These are phyloP conservation scores for Oreochromis aureus DNA, from an alignment of 2,113 vertebrate genomes.

Conservation along the genomic window DNA sequence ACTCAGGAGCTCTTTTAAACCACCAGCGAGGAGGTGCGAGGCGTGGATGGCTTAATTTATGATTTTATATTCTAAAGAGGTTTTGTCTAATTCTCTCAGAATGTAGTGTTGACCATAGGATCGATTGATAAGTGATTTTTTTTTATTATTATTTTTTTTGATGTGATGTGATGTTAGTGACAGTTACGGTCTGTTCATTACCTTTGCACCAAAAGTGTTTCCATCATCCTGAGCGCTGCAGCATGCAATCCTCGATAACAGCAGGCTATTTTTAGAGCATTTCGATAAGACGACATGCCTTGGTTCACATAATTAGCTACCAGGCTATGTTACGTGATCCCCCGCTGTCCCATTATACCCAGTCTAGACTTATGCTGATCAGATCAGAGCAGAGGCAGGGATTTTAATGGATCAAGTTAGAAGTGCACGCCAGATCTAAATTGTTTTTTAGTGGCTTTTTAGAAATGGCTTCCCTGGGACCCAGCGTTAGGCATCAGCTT, in stretches of 20 bases:
- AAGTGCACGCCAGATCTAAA: constrained; percentile 21
- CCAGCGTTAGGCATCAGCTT: constrained; percentile 12
- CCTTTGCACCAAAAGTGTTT: constrained; percentile 35
- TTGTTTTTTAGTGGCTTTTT: constrained; percentile 28
- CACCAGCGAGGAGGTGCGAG: background rate
- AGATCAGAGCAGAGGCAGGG: constrained; percentile 43
- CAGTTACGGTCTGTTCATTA: background rate
- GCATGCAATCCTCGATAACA: constrained; percentile 21
- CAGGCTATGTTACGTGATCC: constrained; percentile 61
- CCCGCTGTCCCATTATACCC: constrained; percentile 27
- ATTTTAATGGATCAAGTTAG: constrained; percentile 53
- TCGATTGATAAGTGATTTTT: constrained; percentile 3
- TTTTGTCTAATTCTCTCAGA: background rate
- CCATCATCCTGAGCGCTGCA: constrained; percentile 14
- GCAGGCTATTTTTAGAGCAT: constrained; percentile 46
- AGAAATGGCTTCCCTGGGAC: constrained; percentile 41
- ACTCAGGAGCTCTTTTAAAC: background rate
- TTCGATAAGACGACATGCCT: constrained; percentile 63
- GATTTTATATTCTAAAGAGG: background rate
- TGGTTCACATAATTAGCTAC: constrained; percentile 60
- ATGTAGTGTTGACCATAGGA: background rate
- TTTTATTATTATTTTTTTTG: rapidly evolving
- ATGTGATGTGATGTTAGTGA: background rate
- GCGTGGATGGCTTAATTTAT: background rate
- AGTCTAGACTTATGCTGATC: constrained; percentile 60